Evolutionary conservation across 2,113 vertebrate genomes (phyloP).

Genomic region (Psittacara wagleri): DNA sequence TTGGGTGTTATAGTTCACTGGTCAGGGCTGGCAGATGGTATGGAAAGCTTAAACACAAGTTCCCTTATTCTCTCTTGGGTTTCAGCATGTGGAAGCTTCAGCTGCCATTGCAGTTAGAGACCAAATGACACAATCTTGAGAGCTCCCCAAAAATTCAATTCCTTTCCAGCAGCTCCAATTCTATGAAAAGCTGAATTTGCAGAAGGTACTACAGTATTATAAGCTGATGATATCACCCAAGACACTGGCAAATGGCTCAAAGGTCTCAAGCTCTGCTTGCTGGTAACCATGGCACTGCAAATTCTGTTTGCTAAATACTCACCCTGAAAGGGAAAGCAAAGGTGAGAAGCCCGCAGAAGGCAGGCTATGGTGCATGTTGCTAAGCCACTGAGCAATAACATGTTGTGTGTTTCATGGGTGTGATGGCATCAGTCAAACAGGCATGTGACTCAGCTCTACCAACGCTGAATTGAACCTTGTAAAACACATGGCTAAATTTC

Average conservation of each 20-base stretch:
- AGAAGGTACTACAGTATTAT: neutral
- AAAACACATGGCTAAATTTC: neutral
- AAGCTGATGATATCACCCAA: neutral
- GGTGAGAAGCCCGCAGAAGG: conserved; percentile 32
- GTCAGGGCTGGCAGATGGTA: neutral
- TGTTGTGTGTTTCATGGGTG: neutral
- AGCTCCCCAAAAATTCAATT: neutral
- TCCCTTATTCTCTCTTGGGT: neutral
- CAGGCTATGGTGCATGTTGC: conserved; percentile 14
- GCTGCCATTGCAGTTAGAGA: neutral
- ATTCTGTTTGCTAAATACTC: conserved; percentile 65
- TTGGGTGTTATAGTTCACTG: neutral
- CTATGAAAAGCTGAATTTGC: neutral
- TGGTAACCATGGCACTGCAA: conserved; percentile 53
- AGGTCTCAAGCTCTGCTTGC: neutral
- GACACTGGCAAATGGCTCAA: neutral
- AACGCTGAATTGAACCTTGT: neutral
- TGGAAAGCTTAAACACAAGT: neutral
- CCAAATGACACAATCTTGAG: neutral
- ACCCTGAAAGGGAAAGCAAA: conserved; percentile 45
- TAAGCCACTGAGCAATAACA: conserved; percentile 48
- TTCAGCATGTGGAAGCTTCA: neutral
- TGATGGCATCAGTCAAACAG: conserved; percentile 42
- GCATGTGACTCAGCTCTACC: conserved; percentile 47
- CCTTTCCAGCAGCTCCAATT: neutral